Evolutionary conservation across 2,888 invertebrate genomes (phyloP).

Genomic region (Caenorhabditis afra): DNA sequence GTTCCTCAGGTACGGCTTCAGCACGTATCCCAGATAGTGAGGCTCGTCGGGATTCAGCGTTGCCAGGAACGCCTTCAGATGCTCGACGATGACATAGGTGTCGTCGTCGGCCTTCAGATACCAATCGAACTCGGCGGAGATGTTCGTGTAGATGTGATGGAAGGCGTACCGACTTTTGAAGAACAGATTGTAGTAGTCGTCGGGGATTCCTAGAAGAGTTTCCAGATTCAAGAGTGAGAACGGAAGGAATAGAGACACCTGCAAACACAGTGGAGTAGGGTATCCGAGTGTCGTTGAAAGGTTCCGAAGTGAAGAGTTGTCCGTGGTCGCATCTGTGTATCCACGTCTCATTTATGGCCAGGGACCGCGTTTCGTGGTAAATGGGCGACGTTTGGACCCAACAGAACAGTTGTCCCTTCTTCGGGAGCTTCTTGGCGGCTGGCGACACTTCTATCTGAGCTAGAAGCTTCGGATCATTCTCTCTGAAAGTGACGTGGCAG

Average conservation of each 20-base stretch:
- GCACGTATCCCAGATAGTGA: slow-evolving; percentile 68
- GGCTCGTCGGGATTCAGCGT: slow-evolving; percentile 66
- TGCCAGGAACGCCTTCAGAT: slow-evolving; percentile 62
- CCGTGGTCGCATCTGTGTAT: slow-evolving; percentile 72
- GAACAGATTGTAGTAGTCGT: slow-evolving; percentile 68
- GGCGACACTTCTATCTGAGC: slow-evolving; percentile 51
- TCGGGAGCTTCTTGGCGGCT: slow-evolving; percentile 57
- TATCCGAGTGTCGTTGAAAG: slow-evolving; percentile 59
- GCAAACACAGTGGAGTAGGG: slow-evolving; percentile 73
- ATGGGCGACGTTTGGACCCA: slow-evolving; percentile 63
- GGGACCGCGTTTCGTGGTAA: slow-evolving; percentile 57
- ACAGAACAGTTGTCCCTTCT: slow-evolving; percentile 63
- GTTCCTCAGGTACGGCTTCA: slow-evolving; percentile 68
- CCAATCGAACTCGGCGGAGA: slow-evolving; percentile 73
- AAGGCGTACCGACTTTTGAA: slow-evolving; percentile 72
- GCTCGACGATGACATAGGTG: slow-evolving; percentile 72
- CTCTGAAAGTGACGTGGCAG: slow-evolving; percentile 20
- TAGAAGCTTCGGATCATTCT: slow-evolving; percentile 25
- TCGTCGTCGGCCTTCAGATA: slow-evolving; percentile 75
- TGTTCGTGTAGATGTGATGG: slow-evolving; percentile 64
- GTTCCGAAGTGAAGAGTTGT: slow-evolving; percentile 70
- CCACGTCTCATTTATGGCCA: slow-evolving; percentile 74
- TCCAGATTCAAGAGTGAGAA: too few species aligned
- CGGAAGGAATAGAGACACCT: too few species aligned
- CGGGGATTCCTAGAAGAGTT: slow-evolving; percentile 47